A percentile compares a stretch with the other conserved stretches of the same genome.
Evolutionary conservation across 2,797 vertebrate genomes (phyloP).

Genomic region (Propithecus deckenii): DNA sequence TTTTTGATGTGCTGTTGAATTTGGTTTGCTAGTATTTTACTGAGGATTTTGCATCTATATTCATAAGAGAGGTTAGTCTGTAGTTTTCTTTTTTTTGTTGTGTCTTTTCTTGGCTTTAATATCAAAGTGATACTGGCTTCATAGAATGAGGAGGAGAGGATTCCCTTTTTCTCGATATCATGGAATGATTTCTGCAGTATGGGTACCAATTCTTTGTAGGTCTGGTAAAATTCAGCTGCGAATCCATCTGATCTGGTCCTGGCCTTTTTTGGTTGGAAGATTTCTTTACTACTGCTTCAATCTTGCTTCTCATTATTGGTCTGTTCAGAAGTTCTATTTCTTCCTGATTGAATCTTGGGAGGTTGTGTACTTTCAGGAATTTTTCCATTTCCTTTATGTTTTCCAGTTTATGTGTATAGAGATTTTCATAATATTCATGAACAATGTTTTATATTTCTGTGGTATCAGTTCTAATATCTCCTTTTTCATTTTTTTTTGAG

Average conservation of each 20-base stretch:
- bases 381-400: not conserved
- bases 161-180: not conserved
- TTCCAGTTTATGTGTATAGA: not conserved
- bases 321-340: not conserved
- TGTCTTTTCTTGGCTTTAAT: not conserved
- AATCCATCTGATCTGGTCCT: not conserved
- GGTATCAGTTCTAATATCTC: not conserved
- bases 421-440: not conserved
- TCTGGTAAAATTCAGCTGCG: not conserved
- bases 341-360: not conserved
- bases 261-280: not conserved
- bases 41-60: not conserved
- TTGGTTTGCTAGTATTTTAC: not conserved
- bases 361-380: not conserved
- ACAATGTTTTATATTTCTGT: not conserved
- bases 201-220: not conserved
- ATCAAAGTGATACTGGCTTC: not conserved
- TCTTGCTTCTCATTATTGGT: not conserved
- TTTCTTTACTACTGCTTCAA: not conserved
- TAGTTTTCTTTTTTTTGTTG: not conserved
- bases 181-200: not conserved
- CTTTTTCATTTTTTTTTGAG: not conserved
- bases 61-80: not conserved
- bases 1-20: not conserved
- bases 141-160: not conserved